Base-by-base conservation (phyloP, 2,113 vertebrate species). In the Bambusicola thoracicus region DNA sequence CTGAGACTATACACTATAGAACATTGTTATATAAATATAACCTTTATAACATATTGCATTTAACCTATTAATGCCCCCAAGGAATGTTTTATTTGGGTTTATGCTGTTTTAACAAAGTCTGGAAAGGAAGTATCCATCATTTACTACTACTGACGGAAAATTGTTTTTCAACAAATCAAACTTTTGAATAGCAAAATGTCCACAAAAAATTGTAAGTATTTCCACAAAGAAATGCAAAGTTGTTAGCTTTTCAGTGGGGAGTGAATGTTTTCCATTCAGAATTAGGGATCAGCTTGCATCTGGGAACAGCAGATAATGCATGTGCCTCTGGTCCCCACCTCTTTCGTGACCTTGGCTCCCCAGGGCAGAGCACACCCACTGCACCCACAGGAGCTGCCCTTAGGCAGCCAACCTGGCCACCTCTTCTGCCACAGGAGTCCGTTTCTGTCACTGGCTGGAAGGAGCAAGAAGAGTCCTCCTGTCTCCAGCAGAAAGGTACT, bases 21-120 rank as follows among this genome's bases (percentile, higher is more conserved):
- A 85, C 67, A 85, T 49, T 48, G 53, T 90, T 88, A 90, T 65
- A 69, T 84, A 74, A 93, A 81, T 53, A 86, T 29, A 20, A 84
- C 49, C 44, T 76, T 92, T 91, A 63, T 29, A 63, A 66, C 27
- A 29, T 25, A 55, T 80, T 79, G n/a, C 68, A 73, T 85, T 67
- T 91, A 81, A 55, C 29, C 53, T 76, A 41, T 8, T 76, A 78
- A 79, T 81, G 70, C 32, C 43, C 82, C 82, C 8, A 14, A 38
- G 46, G 30, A 90, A 79, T 48, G 43, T 80, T 84, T 86, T 76
- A 32, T 78, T 93, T 73, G 56, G 29, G 29, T 78, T 87, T 85
- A 51, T 63, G 40, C 40, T 36, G 40, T 65, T 92, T 90, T 87
- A 68, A 86, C 53, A 56, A 75, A 81, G 40, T 32, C n/a, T 44